Evolutionary conservation across 2,888 invertebrate species (phyloP).

Genomic region (Microplitis manilae): DNA sequence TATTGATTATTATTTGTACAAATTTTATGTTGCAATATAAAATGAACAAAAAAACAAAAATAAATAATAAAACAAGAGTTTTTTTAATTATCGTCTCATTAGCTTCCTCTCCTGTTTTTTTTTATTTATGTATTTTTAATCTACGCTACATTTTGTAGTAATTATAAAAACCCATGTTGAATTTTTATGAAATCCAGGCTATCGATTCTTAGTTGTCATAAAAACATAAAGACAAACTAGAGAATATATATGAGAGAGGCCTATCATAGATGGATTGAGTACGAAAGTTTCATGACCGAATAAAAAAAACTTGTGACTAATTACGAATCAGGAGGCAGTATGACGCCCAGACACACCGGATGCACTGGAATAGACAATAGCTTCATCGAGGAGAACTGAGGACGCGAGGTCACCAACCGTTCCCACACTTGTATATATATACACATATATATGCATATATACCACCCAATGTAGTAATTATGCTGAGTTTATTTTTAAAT

Average conservation of each 20-base stretch:
- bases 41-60: slow-evolving; percentile 50
- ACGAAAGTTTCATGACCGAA: slow-evolving; percentile 26
- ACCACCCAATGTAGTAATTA: not conserved
- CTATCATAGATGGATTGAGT: not conserved
- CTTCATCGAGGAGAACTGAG: slow-evolving; percentile 22
- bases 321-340: slow-evolving; percentile 44
- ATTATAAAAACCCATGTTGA: not conserved
- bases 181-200: not conserved
- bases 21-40: slow-evolving; percentile 72
- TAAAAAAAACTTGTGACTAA: slow-evolving; percentile 41
- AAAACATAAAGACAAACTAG: not conserved
- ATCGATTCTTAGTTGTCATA: not conserved
- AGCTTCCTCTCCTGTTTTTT: slow-evolving; percentile 17
- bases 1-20: slow-evolving; percentile 68
- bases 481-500: slow-evolving; percentile 1
- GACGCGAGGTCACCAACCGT: slow-evolving; percentile 42
- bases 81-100: slow-evolving; percentile 50
- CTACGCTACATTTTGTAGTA: too few species aligned
- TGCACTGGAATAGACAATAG: slow-evolving; percentile 40
- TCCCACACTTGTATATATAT: slow-evolving; percentile 51
- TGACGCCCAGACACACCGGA: slow-evolving; percentile 41
- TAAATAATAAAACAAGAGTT: slow-evolving; percentile 63
- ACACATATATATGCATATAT: slow-evolving; percentile 1
- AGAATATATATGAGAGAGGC: not conserved
- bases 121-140: slow-evolving; percentile 18